These are phyloP conservation scores for Agrenia bidenticulata DNA, from an alignment of 2,888 invertebrate species.

Conservation along the genomic window DNA sequence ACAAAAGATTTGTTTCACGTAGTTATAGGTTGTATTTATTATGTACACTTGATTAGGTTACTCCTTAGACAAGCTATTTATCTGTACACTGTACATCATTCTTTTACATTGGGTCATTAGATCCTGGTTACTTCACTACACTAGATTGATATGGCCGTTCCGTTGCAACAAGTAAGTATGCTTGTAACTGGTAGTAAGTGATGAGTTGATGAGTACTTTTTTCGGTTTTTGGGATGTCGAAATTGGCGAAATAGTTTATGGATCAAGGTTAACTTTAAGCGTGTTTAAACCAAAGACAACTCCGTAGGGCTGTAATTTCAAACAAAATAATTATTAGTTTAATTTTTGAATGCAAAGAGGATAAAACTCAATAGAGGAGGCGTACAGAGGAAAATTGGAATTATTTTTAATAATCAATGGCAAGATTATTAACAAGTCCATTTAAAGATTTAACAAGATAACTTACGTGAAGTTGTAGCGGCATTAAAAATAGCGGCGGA, in stretches of 20 bases:
- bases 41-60: no score
- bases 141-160: constrained; percentile 9
- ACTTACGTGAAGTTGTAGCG: constrained; percentile 52
- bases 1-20: no score
- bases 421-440: no score
- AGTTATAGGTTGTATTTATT: no score
- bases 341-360: no score
- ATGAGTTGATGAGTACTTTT: constrained; percentile 14
- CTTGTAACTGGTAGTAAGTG: background rate
- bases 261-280: constrained; percentile 39
- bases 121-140: background rate
- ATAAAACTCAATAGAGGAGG: no score
- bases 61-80: no score
- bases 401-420: no score
- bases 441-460: no score
- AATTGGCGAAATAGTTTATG: constrained; percentile 1
- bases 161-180: background rate
- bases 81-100: no score
- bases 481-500: constrained; percentile 52
- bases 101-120: no score
- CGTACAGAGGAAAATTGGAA: no score
- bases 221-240: constrained; percentile 5
- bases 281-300: constrained; percentile 53
- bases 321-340: constrained; percentile 13
- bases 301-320: constrained; percentile 47